Base-by-base conservation (phyloP, 2,797 vertebrate genomes). In the Acipenser ruthenus region DNA sequence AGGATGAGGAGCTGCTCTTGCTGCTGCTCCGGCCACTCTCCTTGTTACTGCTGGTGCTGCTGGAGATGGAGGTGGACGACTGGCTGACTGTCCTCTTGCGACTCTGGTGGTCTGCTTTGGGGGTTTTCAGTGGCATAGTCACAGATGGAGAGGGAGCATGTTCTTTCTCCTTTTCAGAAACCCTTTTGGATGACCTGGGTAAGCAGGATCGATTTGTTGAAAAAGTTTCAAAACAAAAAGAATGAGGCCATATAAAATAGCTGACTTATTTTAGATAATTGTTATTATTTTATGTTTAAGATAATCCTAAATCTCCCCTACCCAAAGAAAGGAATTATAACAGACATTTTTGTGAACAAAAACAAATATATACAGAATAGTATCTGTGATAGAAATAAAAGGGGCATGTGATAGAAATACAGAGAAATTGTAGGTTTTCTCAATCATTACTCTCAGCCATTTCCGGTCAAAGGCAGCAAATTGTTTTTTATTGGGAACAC, bases 51-150 rank as follows among this genome's bases (percentile, higher is more conserved):
- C 89, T 92, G 53, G 80, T 86, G 69, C 83, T 90, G 59, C 88
- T 92, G 60, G 94, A 93, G 74, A 96, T 85, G 1, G 95, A 86
- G 60, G 90, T 92, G 9, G 96, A 97, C 0, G 95, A 96, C 69
- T 95, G 95, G 79, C 95, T 98, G 72, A 90, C 81, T 0, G 95
- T 97, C 83, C 95, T 91, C 83, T 97, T 98, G 56, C 96, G 86
- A 63, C 92, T 91, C 37, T 88, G 77, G 5, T 96, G 94, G 7
- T 97, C 96, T 0, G 88, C 81, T 82, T 96, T 97, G 48, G 91
- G 78, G 3, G 93, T 94, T 74, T 96, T 93, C 84, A 93, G 92
- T 63, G 85, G 84, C 64, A 81, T 85, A 0, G 90, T 81, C 23
- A 93, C 91, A 70, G 92, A 95, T 13, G 96, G 95, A 70, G 96